Percentiles rank a stretch among this genome's conserved stretches.
These are phyloP conservation scores for Cremastinae sp. DNA, from an alignment of 2,888 invertebrate species.

Conservation along the genomic window DNA sequence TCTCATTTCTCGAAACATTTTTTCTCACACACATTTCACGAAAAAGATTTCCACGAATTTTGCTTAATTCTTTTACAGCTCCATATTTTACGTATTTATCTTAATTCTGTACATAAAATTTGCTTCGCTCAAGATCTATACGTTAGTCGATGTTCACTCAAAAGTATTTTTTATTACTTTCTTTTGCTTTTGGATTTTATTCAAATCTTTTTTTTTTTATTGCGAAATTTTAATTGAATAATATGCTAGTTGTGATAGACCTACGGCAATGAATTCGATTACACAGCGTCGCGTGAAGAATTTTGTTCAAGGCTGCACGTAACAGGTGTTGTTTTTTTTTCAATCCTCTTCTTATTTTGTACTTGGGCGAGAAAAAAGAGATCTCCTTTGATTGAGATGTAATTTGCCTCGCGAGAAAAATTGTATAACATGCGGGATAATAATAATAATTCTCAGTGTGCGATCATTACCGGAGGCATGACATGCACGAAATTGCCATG, in stretches of 20 bases:
- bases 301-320: constrained; percentile 54
- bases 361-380: constrained; percentile 19
- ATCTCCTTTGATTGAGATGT: constrained; percentile 56
- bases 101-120: too few relatives aligned
- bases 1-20: not conserved
- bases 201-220: constrained; percentile 7
- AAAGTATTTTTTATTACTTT: too few relatives aligned
- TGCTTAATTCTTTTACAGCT: not conserved
- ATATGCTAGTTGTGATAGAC: constrained; percentile 21
- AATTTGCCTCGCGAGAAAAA: constrained; percentile 58
- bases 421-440: constrained; percentile 61
- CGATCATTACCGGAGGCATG: constrained; percentile 48
- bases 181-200: too few relatives aligned
- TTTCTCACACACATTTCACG: not conserved
- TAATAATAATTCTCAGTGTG: constrained; percentile 48
- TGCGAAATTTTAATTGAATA: constrained; percentile 15
- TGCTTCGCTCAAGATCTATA: too few relatives aligned
- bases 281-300: constrained; percentile 59
- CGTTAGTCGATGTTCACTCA: too few relatives aligned
- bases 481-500: constrained; percentile 21
- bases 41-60: constrained; percentile 27
- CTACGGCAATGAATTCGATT: constrained; percentile 63
- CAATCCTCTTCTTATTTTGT: not conserved
- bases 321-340: constrained; percentile 10
- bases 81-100: too few relatives aligned